A percentile compares a stretch with the other conserved stretches of the same genome.
These are phyloP conservation scores for Peromyscus polionotus DNA, from an alignment of 2,113 vertebrate species.

Conservation along the genomic window DNA sequence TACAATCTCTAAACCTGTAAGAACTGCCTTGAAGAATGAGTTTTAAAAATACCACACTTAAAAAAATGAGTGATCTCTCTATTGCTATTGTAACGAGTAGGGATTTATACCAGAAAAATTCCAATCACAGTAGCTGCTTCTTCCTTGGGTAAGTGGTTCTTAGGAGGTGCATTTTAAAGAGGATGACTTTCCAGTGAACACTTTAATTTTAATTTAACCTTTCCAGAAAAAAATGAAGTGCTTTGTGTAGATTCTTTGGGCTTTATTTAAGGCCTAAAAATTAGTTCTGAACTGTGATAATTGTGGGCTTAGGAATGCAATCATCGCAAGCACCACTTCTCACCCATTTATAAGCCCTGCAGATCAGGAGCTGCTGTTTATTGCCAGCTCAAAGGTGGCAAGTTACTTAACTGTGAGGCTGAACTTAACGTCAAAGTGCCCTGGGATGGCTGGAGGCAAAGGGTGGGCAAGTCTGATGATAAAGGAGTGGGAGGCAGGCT, in stretches of 20 bases:
- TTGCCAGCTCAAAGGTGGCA: conserved; percentile 72
- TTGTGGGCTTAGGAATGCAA: conserved; percentile 82
- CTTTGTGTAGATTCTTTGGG: conserved; percentile 78
- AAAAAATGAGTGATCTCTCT: conserved; percentile 42
- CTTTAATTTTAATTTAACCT: conserved; percentile 82
- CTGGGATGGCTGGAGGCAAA: conserved; percentile 29
- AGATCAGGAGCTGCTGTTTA: conserved; percentile 73
- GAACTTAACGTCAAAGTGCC: conserved; percentile 62
- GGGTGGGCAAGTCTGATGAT: neutral
- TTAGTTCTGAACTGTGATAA: conserved; percentile 84
- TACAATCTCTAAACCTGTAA: conserved; percentile 52
- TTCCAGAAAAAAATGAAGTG: conserved; percentile 80
- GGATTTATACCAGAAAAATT: conserved; percentile 38
- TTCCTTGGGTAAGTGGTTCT: conserved; percentile 66
- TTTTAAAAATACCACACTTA: conserved; percentile 38
- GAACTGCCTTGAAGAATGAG: conserved; percentile 24
- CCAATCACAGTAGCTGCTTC: conserved; percentile 62
- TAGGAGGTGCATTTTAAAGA: conserved; percentile 77
- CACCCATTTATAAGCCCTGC: conserved; percentile 71
- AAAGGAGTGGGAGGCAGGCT: neutral
- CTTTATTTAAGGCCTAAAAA: conserved; percentile 83
- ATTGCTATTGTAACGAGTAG: conserved; percentile 36
- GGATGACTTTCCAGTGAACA: conserved; percentile 74
- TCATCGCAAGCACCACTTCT: conserved; percentile 82
- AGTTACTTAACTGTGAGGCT: conserved; percentile 72